Percentiles rank a stretch among this genome's conserved stretches.
These are phyloP conservation scores for Odontomachus brunneus DNA, from an alignment of 1,140 invertebrate genomes.

Conservation along the genomic window DNA sequence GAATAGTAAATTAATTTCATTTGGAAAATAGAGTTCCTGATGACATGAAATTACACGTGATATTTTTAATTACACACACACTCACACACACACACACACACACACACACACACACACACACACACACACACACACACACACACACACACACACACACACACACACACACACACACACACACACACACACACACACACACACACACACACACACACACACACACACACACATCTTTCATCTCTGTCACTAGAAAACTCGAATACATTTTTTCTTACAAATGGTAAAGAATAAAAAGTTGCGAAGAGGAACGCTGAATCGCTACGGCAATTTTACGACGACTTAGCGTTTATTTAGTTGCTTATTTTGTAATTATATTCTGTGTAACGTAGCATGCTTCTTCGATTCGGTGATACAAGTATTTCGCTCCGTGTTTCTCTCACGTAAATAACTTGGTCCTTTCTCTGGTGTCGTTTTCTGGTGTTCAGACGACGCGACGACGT, in stretches of 20 bases:
- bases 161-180: no score
- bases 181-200: no score
- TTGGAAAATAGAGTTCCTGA: neutral
- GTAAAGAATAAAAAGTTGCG: neutral
- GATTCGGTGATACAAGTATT: conserved; percentile 13
- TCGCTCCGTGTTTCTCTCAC: neutral
- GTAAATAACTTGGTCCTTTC: neutral
- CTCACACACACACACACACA: no score
- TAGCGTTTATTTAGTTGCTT: neutral
- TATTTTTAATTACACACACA: neutral
- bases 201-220: no score
- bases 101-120: no score
- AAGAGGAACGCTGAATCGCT: no score
- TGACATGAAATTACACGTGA: neutral
- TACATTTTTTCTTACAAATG: neutral
- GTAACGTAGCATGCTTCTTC: neutral
- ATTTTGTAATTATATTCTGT: neutral
- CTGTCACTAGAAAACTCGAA: no score
- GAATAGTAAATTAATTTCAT: neutral
- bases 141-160: no score
- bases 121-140: no score
- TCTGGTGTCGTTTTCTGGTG: conserved; percentile 11
- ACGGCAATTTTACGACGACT: neutral
- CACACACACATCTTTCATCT: neutral
- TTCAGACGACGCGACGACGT: conserved; percentile 38